Evolutionary conservation across 1,140 invertebrate genomes (phyloP).

Genomic region (Aphidius ervi): DNA sequence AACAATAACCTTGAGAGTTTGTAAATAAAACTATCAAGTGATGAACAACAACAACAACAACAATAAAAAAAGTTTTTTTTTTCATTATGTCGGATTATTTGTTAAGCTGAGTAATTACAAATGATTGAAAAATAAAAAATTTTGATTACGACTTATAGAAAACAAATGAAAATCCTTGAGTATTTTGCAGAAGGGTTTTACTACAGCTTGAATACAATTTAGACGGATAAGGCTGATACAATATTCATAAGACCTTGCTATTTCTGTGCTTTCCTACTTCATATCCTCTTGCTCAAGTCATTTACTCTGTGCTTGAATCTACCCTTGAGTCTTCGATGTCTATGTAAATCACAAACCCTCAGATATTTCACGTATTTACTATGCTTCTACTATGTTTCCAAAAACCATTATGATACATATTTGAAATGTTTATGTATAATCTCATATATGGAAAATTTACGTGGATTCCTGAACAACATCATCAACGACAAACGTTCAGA

Average conservation of each 20-base stretch:
- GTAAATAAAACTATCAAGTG: no score
- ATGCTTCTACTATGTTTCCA: conserved; percentile 16
- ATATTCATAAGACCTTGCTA: conserved; percentile 42
- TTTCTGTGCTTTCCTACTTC: conserved; percentile 17
- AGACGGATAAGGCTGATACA: conserved; percentile 47
- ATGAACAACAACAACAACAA: no score
- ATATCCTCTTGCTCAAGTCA: conserved; percentile 17
- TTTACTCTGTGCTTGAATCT: neutral
- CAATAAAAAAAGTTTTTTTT: no score
- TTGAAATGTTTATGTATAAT: no score
- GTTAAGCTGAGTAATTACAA: no score
- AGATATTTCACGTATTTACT: conserved; percentile 26
- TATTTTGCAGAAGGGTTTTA: conserved; percentile 27
- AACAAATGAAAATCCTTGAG: conserved; percentile 29
- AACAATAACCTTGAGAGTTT: no score
- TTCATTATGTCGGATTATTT: no score
- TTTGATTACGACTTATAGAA: no score
- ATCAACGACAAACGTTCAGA: no score
- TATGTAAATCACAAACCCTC: conserved; percentile 35
- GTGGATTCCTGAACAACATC: no score
- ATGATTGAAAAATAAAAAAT: no score
- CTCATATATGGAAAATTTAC: no score
- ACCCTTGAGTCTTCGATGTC: conserved; percentile 27
- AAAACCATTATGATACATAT: conserved; percentile 22
- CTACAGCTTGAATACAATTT: conserved; percentile 32